Evolutionary conservation across 1,140 invertebrate genomes (phyloP).

Genomic region (Onthophagus taurus): DNA sequence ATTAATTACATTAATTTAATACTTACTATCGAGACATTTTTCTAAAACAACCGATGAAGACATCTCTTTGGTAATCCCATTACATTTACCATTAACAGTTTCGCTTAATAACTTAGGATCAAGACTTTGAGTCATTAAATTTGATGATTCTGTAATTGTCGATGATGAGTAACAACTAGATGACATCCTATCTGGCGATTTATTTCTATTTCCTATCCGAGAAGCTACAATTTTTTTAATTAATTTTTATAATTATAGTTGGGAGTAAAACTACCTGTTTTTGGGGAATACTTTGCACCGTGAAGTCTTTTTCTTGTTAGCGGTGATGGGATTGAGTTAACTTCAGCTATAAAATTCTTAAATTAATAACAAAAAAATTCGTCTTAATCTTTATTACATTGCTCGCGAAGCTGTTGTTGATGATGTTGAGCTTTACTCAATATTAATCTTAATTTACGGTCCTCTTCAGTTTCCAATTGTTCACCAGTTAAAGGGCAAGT

Average conservation of each 20-base stretch:
- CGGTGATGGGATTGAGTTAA: conserved; percentile 30
- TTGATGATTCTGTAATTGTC: conserved; percentile 30
- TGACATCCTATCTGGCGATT: conserved; percentile 61
- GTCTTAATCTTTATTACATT: conserved; percentile 23
- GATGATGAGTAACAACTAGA: conserved; percentile 52
- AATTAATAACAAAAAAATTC: conserved; percentile 15
- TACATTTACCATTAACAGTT: conserved; percentile 18
- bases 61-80: not conserved
- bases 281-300: conserved; percentile 43
- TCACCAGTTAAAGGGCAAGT: conserved; percentile 68
- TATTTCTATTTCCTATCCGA: conserved; percentile 41
- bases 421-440: conserved; percentile 84
- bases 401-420: conserved; percentile 67
- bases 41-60: conserved; percentile 8
- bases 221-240: conserved; percentile 31
- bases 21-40: conserved; percentile 23
- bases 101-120: conserved; percentile 39
- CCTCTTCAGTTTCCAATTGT: conserved; percentile 70
- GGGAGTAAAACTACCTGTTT: conserved; percentile 52
- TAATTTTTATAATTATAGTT: not conserved
- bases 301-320: conserved; percentile 29
- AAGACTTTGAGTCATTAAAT: conserved; percentile 54
- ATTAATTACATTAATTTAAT: not conserved
- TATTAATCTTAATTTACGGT: conserved; percentile 74
- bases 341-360: conserved; percentile 15